Base-by-base conservation (phyloP, 2,113 vertebrate species). In the Nipponia nippon region DNA sequence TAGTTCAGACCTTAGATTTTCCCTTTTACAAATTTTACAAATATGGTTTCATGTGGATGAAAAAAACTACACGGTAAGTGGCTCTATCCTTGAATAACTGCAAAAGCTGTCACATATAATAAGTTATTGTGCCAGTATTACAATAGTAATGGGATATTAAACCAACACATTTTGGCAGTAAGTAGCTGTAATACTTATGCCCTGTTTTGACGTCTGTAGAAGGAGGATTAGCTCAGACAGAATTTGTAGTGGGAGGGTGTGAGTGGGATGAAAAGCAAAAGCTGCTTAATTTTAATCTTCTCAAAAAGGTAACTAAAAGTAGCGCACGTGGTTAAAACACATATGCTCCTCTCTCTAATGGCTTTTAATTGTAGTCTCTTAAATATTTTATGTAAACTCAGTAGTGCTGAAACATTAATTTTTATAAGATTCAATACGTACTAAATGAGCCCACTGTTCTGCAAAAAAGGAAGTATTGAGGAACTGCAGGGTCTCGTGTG, bases 211-310 rank as follows among this genome's bases (percentile, higher is more conserved):
- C 82, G 34, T 96, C 94, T 97, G 89, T 83, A 72, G 91, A 82
- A 96, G 90, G 78, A 95, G 82, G 87, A 95, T 97, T 97, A 95
- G 79, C 90, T 77, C 89, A 96, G 93, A 95, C 89, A 95, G 92
- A 92, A 86, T 93, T 97, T 92, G 83, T 90, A 87, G 92, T 97
- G 79, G 90, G 90, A 94, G 81, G 49, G 40, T 95, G 59, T 79
- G 95, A 86, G 95, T 71, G 70, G 96, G 97, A 95, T 97, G 93
- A 91, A 76, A 90, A 90, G 91, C 63, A 80, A 96, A 95, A 94
- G 95, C 95, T 63, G 70, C 88, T 96, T 93, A 94, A 85, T 96
- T 94, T 93, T 97, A 97, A 97, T 96, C 92, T 94, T 95, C 90
- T 80, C 89, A 91, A 87, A 89, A 90, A 94, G 95, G 87, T 96